These are phyloP conservation scores for Halocynthia aurantium DNA, from an alignment of 23 tunicate species.

Conservation along the genomic window DNA sequence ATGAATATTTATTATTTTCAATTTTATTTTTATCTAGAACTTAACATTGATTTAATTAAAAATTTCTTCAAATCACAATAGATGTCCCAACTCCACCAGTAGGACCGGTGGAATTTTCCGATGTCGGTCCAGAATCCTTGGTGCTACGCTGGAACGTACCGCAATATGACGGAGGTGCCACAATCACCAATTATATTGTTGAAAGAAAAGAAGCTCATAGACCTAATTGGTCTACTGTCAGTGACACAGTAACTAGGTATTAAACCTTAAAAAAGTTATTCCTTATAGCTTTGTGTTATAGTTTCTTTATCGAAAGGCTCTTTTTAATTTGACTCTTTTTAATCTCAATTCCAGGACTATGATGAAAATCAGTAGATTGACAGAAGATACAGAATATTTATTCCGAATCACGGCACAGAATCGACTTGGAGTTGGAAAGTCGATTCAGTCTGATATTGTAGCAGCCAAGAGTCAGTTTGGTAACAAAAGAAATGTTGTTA, in stretches of 20 bases:
- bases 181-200: constrained; percentile 81
- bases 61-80: neutral
- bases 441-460: constrained; percentile 58
- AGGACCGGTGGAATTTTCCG: constrained; percentile 68
- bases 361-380: constrained; percentile 56
- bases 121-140: constrained; percentile 46
- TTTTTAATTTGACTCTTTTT: neutral
- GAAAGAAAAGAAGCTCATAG: constrained; percentile 81
- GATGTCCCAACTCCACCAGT: constrained; percentile 75
- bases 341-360: constrained; percentile 25
- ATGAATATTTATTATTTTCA: neutral
- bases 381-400: constrained; percentile 65
- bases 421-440: constrained; percentile 83
- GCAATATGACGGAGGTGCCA: constrained; percentile 80
- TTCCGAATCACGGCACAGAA: constrained; percentile 92
- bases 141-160: constrained; percentile 75
- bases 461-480: constrained; percentile 51
- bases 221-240: constrained; percentile 70
- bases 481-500: neutral
- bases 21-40: neutral
- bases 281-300: no score
- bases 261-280: no score
- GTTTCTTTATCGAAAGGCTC: no score
- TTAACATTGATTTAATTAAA: neutral
- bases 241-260: constrained; percentile 69